Evolutionary conservation across 2,888 invertebrate genomes (phyloP), one percentile per base, ranked within the genome.

Genomic region (Scaptodrosophila latifasciaeformis): DNA sequence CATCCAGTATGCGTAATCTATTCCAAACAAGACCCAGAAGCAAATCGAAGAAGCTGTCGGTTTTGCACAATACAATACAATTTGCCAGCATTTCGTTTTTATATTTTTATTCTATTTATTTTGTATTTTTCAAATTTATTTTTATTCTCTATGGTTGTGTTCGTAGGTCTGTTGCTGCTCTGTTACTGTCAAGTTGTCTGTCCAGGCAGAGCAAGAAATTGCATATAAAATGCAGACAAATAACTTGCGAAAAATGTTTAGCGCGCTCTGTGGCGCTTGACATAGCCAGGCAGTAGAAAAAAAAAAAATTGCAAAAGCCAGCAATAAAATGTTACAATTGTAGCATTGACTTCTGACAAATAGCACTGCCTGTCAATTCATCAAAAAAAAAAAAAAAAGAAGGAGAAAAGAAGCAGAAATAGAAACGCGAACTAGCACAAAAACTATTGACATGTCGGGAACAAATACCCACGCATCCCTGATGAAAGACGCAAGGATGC

Each of bases 301-400:
- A n/a, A 34, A 12, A 34, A 5, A 34, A 31, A 58, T 19, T 35
- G 45, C 63, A 61, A 67, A 55, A 49, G 17, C 48, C 69, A 67
- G 64, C 70, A 75, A 75, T 80, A 77, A 84, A 80, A 81, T 84
- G 83, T 84, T 82, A 82, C 82, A 84, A 84, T 82, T 82, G 24
- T 24, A 13, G 77, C 74, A 81, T 82, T 83, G 84, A 83, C 81
- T 83, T 81, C 85, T 85, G 85, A 84, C 85, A 85, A 85, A 85
- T 82, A 82, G 83, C 81, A 84, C 82, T 82, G 82, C 82, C 78
- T 85, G 84, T 84, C 85, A 85, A 85, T 85, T 85, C 84, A 83
- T 85, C 83, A 85, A 79, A 84, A 77, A 70, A 60, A 61, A 58
- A 42, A 39, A 10, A 46, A 37, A 46, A 29, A 55, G 56, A 49